Conservation (phyloP, 2,888 invertebrate species). For the Ophion slaviceki region DNA sequence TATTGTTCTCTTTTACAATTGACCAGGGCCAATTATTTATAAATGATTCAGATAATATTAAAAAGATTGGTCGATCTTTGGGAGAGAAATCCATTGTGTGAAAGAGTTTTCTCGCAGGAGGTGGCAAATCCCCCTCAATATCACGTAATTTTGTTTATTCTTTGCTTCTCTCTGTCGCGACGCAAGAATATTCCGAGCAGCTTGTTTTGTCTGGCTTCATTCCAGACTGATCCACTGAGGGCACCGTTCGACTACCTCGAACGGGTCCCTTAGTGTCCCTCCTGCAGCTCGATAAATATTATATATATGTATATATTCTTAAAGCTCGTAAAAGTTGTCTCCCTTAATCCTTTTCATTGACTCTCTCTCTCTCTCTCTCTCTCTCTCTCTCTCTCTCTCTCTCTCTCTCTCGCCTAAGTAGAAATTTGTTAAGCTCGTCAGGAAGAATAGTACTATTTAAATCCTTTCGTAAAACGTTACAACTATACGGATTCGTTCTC, state of each 20-base stretch:
- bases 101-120: background rate
- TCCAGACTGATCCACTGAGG: constrained; percentile 6
- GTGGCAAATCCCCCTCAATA: background rate
- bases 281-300: constrained; percentile 16
- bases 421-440: constrained; percentile 25
- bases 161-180: background rate
- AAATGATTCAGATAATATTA: background rate
- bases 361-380: background rate
- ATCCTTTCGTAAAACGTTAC: constrained; percentile 14
- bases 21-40: background rate
- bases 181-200: background rate
- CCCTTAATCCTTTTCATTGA: constrained; percentile 21
- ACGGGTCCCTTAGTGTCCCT: background rate
- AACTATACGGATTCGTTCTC: background rate
- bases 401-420: background rate
- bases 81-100: background rate
- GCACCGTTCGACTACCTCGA: background rate
- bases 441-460: constrained; percentile 21
- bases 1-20: background rate
- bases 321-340: constrained; percentile 13
- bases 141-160: background rate
- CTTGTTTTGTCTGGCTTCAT: constrained; percentile 20
- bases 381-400: background rate
- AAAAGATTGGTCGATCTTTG: background rate
- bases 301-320: too few species aligned